Evolutionary conservation across 2,113 vertebrate species (phyloP).

Genomic region (Corynorhinus townsendii): DNA sequence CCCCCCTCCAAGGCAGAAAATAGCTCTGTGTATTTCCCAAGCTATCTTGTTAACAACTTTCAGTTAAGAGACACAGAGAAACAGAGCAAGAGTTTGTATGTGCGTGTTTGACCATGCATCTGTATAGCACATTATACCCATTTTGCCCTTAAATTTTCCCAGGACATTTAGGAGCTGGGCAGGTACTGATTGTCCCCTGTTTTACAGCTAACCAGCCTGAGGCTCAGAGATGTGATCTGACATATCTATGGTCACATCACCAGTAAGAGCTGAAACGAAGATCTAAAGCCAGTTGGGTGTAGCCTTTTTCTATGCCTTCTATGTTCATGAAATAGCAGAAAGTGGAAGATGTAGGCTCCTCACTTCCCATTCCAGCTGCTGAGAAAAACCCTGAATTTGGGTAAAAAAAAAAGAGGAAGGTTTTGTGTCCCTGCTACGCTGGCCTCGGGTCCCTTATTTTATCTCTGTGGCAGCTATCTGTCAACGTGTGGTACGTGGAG

Average conservation of each 20-base stretch:
- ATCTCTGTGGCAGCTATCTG: conserved; percentile 79
- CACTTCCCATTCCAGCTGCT: not conserved
- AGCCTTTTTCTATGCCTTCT: not conserved
- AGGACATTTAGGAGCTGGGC: not conserved
- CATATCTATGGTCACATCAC: accelerated
- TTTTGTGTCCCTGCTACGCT: conserved; percentile 65
- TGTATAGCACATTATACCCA: not conserved
- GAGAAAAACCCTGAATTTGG: conserved; percentile 71
- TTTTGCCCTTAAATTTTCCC: not conserved
- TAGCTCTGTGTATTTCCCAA: not conserved
- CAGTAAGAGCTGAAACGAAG: not conserved
- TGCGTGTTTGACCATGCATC: not conserved
- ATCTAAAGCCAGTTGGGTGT: too few relatives aligned
- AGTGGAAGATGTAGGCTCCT: conserved; percentile 23
- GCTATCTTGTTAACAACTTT: not conserved
- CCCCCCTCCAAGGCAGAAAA: not conserved
- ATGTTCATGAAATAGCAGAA: conserved; percentile 48
- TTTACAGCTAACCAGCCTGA: not conserved
- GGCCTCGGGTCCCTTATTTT: conserved; percentile 77
- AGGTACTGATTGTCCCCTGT: not conserved
- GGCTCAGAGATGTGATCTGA: not conserved
- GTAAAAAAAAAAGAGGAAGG: conserved; percentile 76
- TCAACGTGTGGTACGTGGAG: conserved; percentile 76
- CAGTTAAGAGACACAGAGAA: not conserved
- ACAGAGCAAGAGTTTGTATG: not conserved